Percentiles rank a stretch among this genome's conserved stretches.
Conservation (phyloP, 1,140 invertebrate species). For the Brachionus plicatilis region DNA sequence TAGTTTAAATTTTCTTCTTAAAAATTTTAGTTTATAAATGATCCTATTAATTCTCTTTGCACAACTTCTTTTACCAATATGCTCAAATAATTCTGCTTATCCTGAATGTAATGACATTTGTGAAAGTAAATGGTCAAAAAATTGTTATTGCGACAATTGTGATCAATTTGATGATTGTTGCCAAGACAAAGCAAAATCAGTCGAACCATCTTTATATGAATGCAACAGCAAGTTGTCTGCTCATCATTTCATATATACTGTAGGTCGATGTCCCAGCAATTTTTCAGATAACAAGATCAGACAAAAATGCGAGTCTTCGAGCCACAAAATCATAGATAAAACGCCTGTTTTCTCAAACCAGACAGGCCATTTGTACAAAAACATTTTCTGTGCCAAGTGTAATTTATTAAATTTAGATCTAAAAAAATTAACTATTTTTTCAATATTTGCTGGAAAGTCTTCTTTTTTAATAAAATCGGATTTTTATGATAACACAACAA, state of each 20-base stretch:
- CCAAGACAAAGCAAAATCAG: neutral
- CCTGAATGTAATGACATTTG: neutral
- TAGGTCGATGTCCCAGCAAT: neutral
- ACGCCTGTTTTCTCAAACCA: neutral
- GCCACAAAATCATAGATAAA: neutral
- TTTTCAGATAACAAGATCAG: neutral
- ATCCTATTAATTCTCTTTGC: no score
- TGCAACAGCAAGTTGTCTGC: neutral
- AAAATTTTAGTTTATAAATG: no score
- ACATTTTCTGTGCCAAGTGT: conserved; percentile 3
- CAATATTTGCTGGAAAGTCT: neutral
- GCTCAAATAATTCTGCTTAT: neutral
- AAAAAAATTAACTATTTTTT: neutral
- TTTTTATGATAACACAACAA: neutral
- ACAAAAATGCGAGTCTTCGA: neutral
- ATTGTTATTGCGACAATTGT: neutral
- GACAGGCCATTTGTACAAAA: neutral
- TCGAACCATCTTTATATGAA: neutral
- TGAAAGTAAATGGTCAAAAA: neutral
- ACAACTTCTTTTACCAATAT: no score
- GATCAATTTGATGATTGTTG: neutral
- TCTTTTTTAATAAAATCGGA: neutral
- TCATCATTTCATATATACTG: neutral
- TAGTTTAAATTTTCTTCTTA: no score
- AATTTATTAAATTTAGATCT: neutral